Percentiles rank a stretch among this genome's conserved stretches.
Conservation (phyloP, 2,113 vertebrate species). For the Arizona elegans region DNA sequence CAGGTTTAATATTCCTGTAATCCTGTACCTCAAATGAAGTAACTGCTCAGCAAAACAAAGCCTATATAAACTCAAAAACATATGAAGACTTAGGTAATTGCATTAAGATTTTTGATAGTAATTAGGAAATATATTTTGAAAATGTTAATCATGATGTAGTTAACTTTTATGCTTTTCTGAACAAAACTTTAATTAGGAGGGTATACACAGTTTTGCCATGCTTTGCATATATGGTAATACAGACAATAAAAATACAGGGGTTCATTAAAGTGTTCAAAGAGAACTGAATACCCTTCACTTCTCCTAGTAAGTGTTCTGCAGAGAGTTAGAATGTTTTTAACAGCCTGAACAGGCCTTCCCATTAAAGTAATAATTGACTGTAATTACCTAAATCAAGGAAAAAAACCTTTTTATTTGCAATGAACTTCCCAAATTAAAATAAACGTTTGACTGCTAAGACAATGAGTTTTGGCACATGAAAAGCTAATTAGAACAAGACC, state of each 20-base stretch:
- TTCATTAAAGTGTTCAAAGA: conserved; percentile 68
- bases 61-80: conserved; percentile 21
- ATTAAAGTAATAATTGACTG: conserved; percentile 58
- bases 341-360: conserved; percentile 47
- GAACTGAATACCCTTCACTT: conserved; percentile 42
- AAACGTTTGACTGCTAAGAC: conserved; percentile 48
- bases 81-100: conserved; percentile 24
- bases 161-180: conserved; percentile 55
- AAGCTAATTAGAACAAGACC: conserved; percentile 51
- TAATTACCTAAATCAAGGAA: conserved; percentile 63
- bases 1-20: conserved; percentile 14
- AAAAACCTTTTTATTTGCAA: conserved; percentile 59
- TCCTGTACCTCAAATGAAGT: not conserved
- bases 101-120: conserved; percentile 45
- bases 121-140: conserved; percentile 46
- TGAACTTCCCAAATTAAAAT: conserved; percentile 65
- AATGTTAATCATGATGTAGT: conserved; percentile 44
- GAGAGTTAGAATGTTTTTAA: conserved; percentile 56
- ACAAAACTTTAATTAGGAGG: conserved; percentile 60
- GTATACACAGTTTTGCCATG: conserved; percentile 46
- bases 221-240: conserved; percentile 56
- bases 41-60: conserved; percentile 18
- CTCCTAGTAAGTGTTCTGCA: conserved; percentile 60
- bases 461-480: conserved; percentile 56
- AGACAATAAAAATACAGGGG: conserved; percentile 61